These are phyloP conservation scores for Enteromius treurensis DNA, from an alignment of 2,797 vertebrate species.

Conservation along the genomic window DNA sequence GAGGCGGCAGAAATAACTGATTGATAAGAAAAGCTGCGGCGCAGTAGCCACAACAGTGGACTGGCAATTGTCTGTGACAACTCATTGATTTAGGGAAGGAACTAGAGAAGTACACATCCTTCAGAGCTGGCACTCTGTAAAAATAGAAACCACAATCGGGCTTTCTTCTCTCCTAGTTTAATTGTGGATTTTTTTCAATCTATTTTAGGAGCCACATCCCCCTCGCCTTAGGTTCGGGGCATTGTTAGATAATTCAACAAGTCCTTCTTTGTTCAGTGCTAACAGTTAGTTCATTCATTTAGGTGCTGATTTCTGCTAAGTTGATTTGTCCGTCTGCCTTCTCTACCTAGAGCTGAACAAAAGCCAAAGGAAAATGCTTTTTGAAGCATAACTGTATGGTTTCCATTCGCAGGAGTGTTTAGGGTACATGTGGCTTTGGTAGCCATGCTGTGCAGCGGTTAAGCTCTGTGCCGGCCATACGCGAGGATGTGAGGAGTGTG, in stretches of 20 bases:
- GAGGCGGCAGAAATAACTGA: conserved; percentile 64
- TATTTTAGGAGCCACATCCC: conserved; percentile 70
- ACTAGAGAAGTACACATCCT: conserved; percentile 83
- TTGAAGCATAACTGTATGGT: not conserved
- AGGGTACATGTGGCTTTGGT: conserved; percentile 5
- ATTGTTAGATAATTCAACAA: conserved; percentile 43
- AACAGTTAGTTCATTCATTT: conserved; percentile 31
- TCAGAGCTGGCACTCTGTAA: conserved; percentile 75
- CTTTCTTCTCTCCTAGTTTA: conserved; percentile 62
- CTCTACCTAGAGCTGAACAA: not conserved
- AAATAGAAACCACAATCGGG: conserved; percentile 78
- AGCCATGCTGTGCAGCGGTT: not conserved
- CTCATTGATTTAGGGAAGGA: conserved; percentile 84
- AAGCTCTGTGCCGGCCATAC: not conserved
- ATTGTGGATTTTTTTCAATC: conserved; percentile 66
- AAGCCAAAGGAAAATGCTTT: not conserved
- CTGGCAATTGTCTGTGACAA: conserved; percentile 77
- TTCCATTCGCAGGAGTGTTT: not conserved
- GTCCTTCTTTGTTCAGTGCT: conserved; percentile 31
- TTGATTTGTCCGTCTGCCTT: not conserved
- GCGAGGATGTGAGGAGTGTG: not conserved
- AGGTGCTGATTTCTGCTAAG: not conserved
- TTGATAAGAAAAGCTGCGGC: conserved; percentile 63
- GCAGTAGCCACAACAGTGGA: conserved; percentile 80
- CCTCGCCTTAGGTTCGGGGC: conserved; percentile 3